A percentile compares a stretch with the other conserved stretches of the same genome.
Conservation (phyloP, 2,797 vertebrate genomes). For the Bufotes viridis region DNA sequence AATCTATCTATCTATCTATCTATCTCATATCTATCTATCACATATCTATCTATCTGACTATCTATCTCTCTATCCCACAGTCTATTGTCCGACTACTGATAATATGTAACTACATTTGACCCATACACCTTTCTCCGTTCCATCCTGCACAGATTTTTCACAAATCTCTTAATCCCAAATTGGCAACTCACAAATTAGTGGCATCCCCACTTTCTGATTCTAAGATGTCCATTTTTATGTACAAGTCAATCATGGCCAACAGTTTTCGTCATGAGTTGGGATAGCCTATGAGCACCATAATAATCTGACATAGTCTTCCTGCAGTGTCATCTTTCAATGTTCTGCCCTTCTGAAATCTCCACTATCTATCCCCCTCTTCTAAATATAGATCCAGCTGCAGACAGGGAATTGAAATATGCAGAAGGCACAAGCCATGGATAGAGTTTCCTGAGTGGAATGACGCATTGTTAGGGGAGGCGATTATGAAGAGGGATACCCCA, state of each 20-base stretch:
- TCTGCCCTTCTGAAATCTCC: slow-evolving; percentile 32
- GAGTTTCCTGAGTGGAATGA: slow-evolving; percentile 59
- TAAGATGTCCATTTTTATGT: neutral
- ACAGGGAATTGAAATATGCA: slow-evolving; percentile 21
- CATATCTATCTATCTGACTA: too few species aligned
- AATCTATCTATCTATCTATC: too few species aligned
- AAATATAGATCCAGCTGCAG: slow-evolving; percentile 52
- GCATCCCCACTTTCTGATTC: neutral
- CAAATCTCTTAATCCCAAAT: neutral
- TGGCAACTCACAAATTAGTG: neutral
- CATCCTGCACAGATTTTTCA: neutral
- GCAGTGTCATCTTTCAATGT: slow-evolving; percentile 51
- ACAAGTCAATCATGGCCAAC: neutral
- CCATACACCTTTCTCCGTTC: neutral
- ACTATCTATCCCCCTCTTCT: slow-evolving; percentile 37
- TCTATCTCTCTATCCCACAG: too few species aligned
- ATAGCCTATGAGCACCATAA: neutral
- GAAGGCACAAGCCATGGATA: slow-evolving; percentile 36
- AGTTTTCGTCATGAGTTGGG: slow-evolving; percentile 8
- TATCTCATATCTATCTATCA: too few species aligned
- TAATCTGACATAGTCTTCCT: slow-evolving; percentile 38
- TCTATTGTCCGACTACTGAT: too few species aligned
- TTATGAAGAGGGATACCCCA: slow-evolving; percentile 45
- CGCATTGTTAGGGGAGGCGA: slow-evolving; percentile 51
- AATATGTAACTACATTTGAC: neutral